These are phyloP conservation scores for Diaperis boleti DNA, from an alignment of 2,888 invertebrate genomes.

Conservation along the genomic window DNA sequence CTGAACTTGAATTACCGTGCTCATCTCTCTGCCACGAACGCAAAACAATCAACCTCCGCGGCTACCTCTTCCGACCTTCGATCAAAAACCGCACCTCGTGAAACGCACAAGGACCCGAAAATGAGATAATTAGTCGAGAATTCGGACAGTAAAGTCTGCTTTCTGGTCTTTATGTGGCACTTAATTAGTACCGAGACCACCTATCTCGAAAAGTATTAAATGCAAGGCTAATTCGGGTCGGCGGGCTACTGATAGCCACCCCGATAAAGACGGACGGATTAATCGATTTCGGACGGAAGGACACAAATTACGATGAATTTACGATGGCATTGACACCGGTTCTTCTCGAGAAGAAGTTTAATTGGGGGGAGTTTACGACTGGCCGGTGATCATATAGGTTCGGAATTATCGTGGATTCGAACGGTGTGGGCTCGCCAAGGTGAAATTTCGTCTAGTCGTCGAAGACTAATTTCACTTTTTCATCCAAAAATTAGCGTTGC, in stretches of 20 bases:
- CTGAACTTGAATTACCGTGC: too few relatives aligned
- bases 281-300: slow-evolving; percentile 34
- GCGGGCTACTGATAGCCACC: slow-evolving; percentile 32
- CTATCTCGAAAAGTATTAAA: slow-evolving; percentile 42
- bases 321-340: slow-evolving; percentile 18
- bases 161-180: slow-evolving; percentile 44
- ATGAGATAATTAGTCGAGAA: slow-evolving; percentile 41
- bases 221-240: slow-evolving; percentile 29
- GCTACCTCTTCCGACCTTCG: too few relatives aligned
- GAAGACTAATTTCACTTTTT: too few relatives aligned
- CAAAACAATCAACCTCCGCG: too few relatives aligned
- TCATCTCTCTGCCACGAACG: too few relatives aligned
- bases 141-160: slow-evolving; percentile 41
- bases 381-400: too few relatives aligned
- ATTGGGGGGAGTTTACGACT: slow-evolving; percentile 6
- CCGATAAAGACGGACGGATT: slow-evolving; percentile 33
- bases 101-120: slow-evolving; percentile 12
- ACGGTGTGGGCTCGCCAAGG: too few relatives aligned
- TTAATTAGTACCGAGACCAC: slow-evolving; percentile 51
- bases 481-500: too few relatives aligned
- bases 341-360: slow-evolving; percentile 1
- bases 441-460: too few relatives aligned
- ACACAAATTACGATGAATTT: slow-evolving; percentile 21
- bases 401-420: too few relatives aligned
- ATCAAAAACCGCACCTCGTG: too few relatives aligned